Evolutionary conservation across 2,113 vertebrate genomes (phyloP).

Genomic region (Cacatua alba): DNA sequence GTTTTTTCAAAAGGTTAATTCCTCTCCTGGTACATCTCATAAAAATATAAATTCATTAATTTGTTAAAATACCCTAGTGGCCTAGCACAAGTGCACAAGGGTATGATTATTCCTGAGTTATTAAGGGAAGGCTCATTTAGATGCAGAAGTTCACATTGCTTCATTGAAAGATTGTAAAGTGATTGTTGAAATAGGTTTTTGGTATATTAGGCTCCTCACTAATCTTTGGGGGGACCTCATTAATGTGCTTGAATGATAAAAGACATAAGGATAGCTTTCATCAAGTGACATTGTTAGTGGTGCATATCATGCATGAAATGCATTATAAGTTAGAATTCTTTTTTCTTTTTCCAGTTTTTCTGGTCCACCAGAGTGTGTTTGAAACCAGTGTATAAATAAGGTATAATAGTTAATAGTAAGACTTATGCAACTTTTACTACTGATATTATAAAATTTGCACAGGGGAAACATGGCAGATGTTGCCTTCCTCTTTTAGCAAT

Average conservation of each 20-base stretch:
- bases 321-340: background rate
- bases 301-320: background rate
- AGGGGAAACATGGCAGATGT: background rate
- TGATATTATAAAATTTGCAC: background rate
- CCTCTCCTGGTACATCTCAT: background rate
- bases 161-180: constrained; percentile 13
- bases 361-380: background rate
- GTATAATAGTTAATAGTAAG: background rate
- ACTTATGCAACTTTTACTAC: background rate
- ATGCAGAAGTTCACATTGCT: constrained; percentile 15
- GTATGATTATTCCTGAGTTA: constrained; percentile 4
- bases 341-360: background rate
- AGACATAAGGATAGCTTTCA: constrained; percentile 26
- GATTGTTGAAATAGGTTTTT: constrained; percentile 25
- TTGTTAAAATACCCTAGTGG: background rate
- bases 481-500: background rate
- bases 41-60: constrained; percentile 11
- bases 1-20: background rate
- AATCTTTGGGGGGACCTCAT: constrained; percentile 34
- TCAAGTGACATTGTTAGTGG: background rate
- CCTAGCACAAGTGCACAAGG: background rate
- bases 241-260: constrained; percentile 48
- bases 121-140: constrained; percentile 2
- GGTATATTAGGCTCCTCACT: constrained; percentile 1
- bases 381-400: background rate